Conservation (phyloP, 2,113 vertebrate species). For the Caloenas nicobarica region DNA sequence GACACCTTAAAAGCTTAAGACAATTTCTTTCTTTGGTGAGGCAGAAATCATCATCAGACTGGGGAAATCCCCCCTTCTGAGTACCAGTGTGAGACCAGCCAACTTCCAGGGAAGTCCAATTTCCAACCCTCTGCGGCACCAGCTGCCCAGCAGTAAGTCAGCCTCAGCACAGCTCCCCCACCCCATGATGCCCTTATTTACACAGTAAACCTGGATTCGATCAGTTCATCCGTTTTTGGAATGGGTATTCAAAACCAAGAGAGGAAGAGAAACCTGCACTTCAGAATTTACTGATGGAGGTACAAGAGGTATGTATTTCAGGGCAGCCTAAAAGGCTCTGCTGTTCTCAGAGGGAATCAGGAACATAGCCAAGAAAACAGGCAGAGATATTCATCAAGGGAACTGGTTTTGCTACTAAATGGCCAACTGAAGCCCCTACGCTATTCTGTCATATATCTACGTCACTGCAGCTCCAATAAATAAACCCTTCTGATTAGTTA, state of each 20-base stretch:
- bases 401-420: conserved; percentile 44
- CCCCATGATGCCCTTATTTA: neutral
- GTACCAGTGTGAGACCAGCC: neutral
- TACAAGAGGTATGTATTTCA: conserved; percentile 18
- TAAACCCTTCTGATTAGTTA: conserved; percentile 24
- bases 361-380: conserved; percentile 16
- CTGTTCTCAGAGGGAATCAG: conserved; percentile 21
- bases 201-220: neutral
- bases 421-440: neutral
- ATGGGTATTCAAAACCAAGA: neutral
- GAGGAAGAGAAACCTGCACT: neutral
- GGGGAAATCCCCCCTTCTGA: fast-evolving
- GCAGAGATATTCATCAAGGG: conserved; percentile 51
- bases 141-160: neutral
- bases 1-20: neutral
- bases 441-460: neutral
- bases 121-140: neutral
- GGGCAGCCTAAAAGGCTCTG: neutral
- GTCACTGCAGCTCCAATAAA: conserved; percentile 1
- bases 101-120: neutral
- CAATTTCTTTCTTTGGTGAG: neutral
- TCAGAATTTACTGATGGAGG: neutral
- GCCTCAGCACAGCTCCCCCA: fast-evolving
- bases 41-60: neutral
- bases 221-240: neutral